These are phyloP conservation scores for Eclectus roratus DNA, from an alignment of 2,113 vertebrate species.

Conservation along the genomic window DNA sequence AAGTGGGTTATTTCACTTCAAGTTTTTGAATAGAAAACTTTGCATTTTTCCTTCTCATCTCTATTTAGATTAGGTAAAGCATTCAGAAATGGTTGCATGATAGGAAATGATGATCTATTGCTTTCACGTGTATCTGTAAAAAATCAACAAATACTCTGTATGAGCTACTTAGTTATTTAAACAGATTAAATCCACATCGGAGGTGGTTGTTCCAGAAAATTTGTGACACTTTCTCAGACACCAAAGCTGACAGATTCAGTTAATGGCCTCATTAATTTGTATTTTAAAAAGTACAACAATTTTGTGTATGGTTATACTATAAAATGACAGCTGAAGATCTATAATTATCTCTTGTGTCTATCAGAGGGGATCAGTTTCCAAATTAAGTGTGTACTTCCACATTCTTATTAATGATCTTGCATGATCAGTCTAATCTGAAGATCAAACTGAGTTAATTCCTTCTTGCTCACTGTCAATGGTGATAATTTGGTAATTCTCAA, in stretches of 20 bases:
- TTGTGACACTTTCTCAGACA: not conserved
- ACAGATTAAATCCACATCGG: not conserved
- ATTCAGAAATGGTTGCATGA: not conserved
- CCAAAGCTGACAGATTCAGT: not conserved
- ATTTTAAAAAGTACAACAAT: not conserved
- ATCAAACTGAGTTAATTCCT: not conserved
- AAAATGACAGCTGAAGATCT: not conserved
- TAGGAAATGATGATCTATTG: not conserved
- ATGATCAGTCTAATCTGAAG: not conserved
- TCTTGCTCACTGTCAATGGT: not conserved
- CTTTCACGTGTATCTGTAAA: accelerated
- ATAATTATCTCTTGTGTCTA: not conserved
- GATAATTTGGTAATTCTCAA: not conserved
- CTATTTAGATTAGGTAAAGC: not conserved
- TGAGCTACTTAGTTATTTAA: not conserved
- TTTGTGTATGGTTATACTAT: not conserved
- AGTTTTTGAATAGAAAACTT: not conserved
- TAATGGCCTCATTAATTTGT: not conserved
- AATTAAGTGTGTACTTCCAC: not conserved
- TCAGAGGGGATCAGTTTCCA: not conserved
- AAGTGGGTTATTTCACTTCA: not conserved
- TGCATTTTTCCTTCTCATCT: not conserved
- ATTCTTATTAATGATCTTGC: not conserved
- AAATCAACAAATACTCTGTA: not conserved
- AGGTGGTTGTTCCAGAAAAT: not conserved